phyloP scores from a whole-genome alignment of 2,888 invertebrate species.

The Aplocera efformata region DNA sequence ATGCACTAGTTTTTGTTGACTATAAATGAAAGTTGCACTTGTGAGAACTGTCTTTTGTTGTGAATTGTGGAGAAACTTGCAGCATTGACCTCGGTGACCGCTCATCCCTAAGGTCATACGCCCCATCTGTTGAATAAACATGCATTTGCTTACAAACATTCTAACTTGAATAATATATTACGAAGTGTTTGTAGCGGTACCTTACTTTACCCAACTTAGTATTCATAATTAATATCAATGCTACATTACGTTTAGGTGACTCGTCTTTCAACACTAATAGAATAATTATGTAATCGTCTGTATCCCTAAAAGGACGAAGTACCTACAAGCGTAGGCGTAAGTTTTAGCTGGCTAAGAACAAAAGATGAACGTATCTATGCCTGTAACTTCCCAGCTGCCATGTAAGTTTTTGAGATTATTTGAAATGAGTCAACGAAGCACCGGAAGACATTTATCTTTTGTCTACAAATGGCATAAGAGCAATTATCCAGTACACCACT shows the following conservation, averaged over 20 bases:
- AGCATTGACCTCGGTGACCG: constrained; percentile 60
- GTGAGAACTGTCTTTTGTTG: constrained; percentile 66
- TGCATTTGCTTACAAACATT: neutral
- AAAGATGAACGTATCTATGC: too few species aligned
- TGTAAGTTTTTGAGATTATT: neutral
- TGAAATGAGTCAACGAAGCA: constrained; percentile 14
- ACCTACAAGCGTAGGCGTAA: too few species aligned
- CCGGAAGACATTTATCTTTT: constrained; percentile 34
- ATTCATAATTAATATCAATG: too few species aligned
- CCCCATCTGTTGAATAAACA: constrained; percentile 4
- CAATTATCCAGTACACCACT: constrained; percentile 53
- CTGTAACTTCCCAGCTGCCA: neutral
- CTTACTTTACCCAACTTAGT: too few species aligned
- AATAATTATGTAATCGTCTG: too few species aligned
- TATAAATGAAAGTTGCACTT: constrained; percentile 76
- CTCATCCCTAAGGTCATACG: constrained; percentile 28
- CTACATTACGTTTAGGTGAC: too few species aligned
- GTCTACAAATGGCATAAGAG: constrained; percentile 37
- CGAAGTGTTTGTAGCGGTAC: too few species aligned
- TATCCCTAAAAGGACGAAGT: too few species aligned
- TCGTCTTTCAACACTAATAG: too few species aligned
- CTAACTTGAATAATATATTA: too few species aligned
- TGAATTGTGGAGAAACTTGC: constrained; percentile 54
- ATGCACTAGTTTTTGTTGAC: constrained; percentile 63
- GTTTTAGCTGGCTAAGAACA: too few species aligned